These are phyloP conservation scores for Poeciliopsis retropinna DNA, from an alignment of 2,113 vertebrate species.

Conservation along the genomic window DNA sequence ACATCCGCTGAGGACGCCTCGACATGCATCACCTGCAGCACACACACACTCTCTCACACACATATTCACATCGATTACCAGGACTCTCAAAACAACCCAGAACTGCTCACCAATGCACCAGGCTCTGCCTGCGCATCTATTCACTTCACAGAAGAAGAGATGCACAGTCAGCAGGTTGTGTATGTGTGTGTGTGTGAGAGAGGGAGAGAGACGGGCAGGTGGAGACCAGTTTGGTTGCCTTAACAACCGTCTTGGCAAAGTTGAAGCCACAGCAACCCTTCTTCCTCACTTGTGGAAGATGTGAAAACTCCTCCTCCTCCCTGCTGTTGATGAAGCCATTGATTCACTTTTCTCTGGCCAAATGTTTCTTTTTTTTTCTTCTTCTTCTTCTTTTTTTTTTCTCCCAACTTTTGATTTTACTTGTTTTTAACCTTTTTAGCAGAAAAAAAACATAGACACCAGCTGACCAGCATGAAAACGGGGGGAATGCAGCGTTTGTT, in stretches of 20 bases:
- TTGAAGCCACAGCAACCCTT: conserved; percentile 46
- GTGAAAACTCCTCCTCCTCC: conserved; percentile 34
- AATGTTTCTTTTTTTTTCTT: neutral
- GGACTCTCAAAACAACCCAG: conserved; percentile 37
- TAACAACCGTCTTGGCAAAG: conserved; percentile 49
- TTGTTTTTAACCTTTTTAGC: conserved; percentile 31
- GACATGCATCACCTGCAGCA: conserved; percentile 84
- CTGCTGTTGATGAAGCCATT: conserved; percentile 56
- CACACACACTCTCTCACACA: conserved; percentile 7
- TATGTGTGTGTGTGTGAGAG: conserved; percentile 5
- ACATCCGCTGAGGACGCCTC: conserved; percentile 81
- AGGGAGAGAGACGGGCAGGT: conserved; percentile 23
- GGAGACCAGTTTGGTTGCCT: conserved; percentile 52
- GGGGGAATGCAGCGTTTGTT: conserved; percentile 25
- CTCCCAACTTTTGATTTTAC: conserved; percentile 35
- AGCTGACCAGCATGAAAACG: conserved; percentile 17
- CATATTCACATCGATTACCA: neutral
- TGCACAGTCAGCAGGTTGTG: conserved; percentile 29
- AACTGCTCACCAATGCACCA: conserved; percentile 67
- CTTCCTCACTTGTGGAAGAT: conserved; percentile 30
- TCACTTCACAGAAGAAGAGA: conserved; percentile 24
- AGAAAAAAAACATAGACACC: conserved; percentile 43
- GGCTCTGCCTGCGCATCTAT: conserved; percentile 49
- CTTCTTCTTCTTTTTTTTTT: no score
- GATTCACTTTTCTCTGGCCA: conserved; percentile 41